Evolutionary conservation across 2,113 vertebrate species (phyloP), one percentile per base, ranked within the genome.

Genomic region (Muscicapa adusta): DNA sequence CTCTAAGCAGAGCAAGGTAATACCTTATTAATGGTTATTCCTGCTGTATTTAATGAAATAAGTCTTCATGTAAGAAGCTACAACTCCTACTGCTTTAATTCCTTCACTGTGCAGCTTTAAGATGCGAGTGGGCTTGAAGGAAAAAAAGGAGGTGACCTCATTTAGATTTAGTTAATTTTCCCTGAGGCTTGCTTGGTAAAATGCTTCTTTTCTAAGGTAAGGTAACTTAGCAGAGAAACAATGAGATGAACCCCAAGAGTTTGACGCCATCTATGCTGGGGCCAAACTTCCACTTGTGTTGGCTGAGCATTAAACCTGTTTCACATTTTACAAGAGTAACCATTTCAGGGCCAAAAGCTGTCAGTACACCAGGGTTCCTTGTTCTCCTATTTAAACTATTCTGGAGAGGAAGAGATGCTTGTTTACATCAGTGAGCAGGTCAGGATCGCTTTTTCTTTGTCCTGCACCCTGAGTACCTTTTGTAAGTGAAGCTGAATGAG

Each of bases 11-110:
- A 88, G 51, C 19, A 86, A 62, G 10, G 18, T 53, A 66, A 75
- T 56, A 66, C 60, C 36, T 91, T 92, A 83, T 80, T 91, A 92
- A 89, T 88, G 33, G 14, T 78, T 86, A 86, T 76, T 67, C 62
- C 82, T 88, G 29, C 56, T 90, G 79, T 60, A 88, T 88, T 93
- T 88, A 71, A 83, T 86, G 79, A 3, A 17, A 88, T 56, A 91
- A 91, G 67, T 84, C 50, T 85, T 85, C 31, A 53, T 92, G 78
- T 90, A 94, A 89, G 66, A 79, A 89, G n/a, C n/a, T 79, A 48
- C 40, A 82, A 50, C 19, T 68, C 28, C 36, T 82, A 18, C 36
- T 68, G 25, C 61, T 93, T 61, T 88, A 85, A 79, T 91, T 88
- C 65, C n/a, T 91, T 85, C 54, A 42, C 31, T 31, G 9, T 22